phyloP scores from a whole-genome alignment of 92 coral and sea anemone species.

The Galaxea fascicularis region DNA sequence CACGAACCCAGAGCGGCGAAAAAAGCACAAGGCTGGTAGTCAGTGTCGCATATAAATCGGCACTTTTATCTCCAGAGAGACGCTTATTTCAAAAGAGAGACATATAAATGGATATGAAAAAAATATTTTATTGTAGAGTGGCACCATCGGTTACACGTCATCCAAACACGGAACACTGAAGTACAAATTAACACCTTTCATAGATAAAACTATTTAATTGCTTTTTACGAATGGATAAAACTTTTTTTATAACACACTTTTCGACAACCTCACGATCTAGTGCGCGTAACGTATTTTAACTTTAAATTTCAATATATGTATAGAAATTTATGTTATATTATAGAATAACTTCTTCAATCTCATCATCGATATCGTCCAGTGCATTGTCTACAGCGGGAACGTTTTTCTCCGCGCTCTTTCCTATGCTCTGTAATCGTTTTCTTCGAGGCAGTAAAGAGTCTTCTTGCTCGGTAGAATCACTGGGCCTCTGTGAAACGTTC shows the following conservation, averaged over 20 bases:
- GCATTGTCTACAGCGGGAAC: conserved; percentile 82
- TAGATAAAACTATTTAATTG: no score
- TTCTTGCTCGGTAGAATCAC: conserved; percentile 33
- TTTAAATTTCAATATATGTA: background rate
- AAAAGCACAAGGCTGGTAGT: no score
- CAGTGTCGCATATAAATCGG: no score
- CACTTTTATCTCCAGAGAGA: no score
- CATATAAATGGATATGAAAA: background rate
- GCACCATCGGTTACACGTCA: background rate
- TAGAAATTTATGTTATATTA: conserved; percentile 34
- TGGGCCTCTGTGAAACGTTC: conserved; percentile 31
- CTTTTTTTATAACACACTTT: conserved; percentile 3
- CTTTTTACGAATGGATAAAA: background rate
- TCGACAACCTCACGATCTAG: conserved; percentile 3
- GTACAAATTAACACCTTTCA: background rate
- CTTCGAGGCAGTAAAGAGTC: conserved; percentile 78
- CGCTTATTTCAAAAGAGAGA: no score
- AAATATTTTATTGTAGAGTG: conserved; percentile 15
- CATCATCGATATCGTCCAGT: conserved; percentile 84
- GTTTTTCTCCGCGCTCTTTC: conserved; percentile 67
- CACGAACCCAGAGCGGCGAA: no score
- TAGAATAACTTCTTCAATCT: conserved; percentile 91
- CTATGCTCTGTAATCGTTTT: conserved; percentile 66
- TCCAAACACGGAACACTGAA: no score
- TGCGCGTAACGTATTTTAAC: background rate